Evolutionary conservation across 2,113 vertebrate genomes (phyloP), one percentile per base, ranked within the genome.

Genomic region (Mus spicilegus): DNA sequence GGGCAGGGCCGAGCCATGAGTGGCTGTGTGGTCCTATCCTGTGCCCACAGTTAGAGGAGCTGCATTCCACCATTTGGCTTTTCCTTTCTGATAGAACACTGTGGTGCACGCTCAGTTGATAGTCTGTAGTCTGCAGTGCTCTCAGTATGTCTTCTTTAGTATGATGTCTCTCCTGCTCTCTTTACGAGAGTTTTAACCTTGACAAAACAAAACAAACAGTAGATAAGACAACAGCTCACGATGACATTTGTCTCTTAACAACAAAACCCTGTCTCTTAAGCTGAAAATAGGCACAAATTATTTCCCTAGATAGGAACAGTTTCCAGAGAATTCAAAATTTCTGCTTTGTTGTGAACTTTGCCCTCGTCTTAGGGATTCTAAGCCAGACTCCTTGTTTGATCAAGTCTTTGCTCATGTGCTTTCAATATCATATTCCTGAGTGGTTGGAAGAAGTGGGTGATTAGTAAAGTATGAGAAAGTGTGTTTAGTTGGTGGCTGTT

Each of bases 401-500:
- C 86, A 20, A 94, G 19, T 88, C 19, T 67, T 67, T 91, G 7
- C 2, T 19, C 69, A 56, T 88, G 24, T 95, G 58, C 2, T 91
- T 87, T 85, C 17, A 89, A 42, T 67, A 56, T 63, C 82, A 42
- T 6, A 75, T 58, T 36, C 24, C 17, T 12, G 22, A 63, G 30
- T 85, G 22, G 97, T 89, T 93, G 42, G 89, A 81, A 77, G 54
- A 73, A 89, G 63, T 80, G 28, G 19, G 20, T 94, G 28, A 20
- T 51, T 95, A 96, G n/a, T 73, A 72, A 61, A 87, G 4, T 51
- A 1, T 82, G 30, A 82, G 70, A 28, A 65, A 19, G 87, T 90
- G 69, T 78, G 49, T 81, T 92, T 95, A 96, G 93, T 70, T 93
- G 65, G n/a, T 28, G 63, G 87, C 42, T 58, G 46, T 82, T 36